Evolutionary conservation across 2,113 vertebrate species (phyloP), one percentile per base, ranked within the genome.

Genomic region (Phoxinus phoxinus): DNA sequence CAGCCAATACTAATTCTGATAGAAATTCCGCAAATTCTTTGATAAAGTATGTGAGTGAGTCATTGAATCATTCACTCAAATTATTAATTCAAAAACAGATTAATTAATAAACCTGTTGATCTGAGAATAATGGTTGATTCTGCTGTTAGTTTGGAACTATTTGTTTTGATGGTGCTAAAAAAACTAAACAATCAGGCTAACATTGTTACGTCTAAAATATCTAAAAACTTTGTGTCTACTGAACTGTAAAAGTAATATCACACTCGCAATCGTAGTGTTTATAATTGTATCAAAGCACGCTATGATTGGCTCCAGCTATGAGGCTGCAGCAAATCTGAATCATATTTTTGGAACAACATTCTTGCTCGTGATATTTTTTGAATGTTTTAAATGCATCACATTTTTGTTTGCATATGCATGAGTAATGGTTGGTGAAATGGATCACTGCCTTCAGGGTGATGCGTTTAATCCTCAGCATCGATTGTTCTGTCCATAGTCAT

Each of bases 391-490:
- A 73, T 44, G 10, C 10, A 25, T n/a, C 21, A n/a, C 2, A 10
- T 44, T 44, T 25, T n/a, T 44, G 7, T 46, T 74, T 46, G n/a
- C 46, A 83, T 83, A 12, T 83, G 44, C 63, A 56, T 69, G 23
- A 11, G 9, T 74, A 48, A 74, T 80, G 37, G 58, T 10, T 59
- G 56, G 13, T 10, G 32, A 79, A 79, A 61, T 5, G 1, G 6
- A 27, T 80, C 23, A 19, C 1, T 25, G 56, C 6, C 35, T 74
- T 46, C 13, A 48, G 41, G n/a, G 41, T 74, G 12, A 74, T 15
- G 72, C 11, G 35, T 80, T 79, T 61, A 59, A 61, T 44, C 27
- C 35, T 27, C 58, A 80, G 32, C 23, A 80, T 80, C 44, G 77
- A 80, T 44, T 44, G 3, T 44, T 19, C 58, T 44, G 15, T 63